Percentiles rank a stretch among this genome's conserved stretches.
Conservation (phyloP, 2,113 vertebrate genomes). For the Nestor notabilis region DNA sequence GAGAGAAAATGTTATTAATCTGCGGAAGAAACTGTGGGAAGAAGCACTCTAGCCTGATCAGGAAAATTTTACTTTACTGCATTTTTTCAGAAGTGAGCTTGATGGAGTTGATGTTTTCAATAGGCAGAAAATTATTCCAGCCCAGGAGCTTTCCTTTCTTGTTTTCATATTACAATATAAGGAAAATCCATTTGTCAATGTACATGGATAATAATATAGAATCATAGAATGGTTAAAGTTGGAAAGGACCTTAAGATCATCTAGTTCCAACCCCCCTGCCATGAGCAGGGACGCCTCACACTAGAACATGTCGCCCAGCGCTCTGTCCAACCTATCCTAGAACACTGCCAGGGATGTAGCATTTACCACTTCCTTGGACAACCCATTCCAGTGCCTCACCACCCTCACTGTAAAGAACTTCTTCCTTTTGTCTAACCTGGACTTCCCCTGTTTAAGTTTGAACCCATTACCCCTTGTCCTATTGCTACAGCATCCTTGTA, state of each 20-base stretch:
- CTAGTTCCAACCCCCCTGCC: not conserved
- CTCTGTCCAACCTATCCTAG: not conserved
- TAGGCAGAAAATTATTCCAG: not conserved
- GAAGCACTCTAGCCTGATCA: not conserved
- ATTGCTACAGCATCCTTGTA: not conserved
- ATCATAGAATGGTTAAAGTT: not conserved
- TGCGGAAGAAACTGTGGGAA: not conserved
- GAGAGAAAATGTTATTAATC: not conserved
- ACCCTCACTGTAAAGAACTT: not conserved
- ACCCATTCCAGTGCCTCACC: not conserved
- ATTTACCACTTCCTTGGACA: not conserved
- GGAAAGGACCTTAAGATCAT: not conserved
- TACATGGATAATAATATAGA: not conserved
- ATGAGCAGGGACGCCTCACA: not conserved
- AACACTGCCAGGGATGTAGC: not conserved
- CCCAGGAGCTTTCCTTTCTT: not conserved
- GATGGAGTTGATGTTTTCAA: not conserved
- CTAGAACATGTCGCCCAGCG: not conserved
- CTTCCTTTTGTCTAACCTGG: not conserved
- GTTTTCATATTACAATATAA: not conserved
- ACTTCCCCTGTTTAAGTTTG: not conserved
- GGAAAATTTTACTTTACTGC: not conserved
- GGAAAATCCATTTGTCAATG: not conserved
- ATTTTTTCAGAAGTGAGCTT: not conserved
- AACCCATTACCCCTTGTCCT: not conserved